Evolutionary conservation across 1,140 invertebrate genomes (phyloP).

Genomic region (Drosophila tristis): DNA sequence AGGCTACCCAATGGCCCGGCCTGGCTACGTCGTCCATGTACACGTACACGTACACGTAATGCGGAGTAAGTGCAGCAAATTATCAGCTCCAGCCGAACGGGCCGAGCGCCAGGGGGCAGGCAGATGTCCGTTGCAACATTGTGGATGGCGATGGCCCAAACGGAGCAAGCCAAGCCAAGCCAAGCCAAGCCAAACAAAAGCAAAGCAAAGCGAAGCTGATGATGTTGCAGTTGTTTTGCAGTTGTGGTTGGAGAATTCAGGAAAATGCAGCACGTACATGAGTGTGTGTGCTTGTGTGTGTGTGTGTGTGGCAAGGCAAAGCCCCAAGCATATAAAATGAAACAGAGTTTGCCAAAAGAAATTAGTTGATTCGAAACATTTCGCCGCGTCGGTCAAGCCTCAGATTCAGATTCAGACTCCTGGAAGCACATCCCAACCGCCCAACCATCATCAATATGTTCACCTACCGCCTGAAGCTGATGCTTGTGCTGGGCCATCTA

Average conservation of each 20-base stretch:
- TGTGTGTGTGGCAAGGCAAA: constrained; percentile 8
- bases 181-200: constrained; percentile 65
- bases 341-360: constrained; percentile 55
- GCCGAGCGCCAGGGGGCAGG: constrained; percentile 11
- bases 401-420: too few relatives aligned
- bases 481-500: constrained; percentile 52
- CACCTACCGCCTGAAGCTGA: constrained; percentile 40
- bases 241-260: constrained; percentile 65
- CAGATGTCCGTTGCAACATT: constrained; percentile 78
- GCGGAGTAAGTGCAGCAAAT: constrained; percentile 74
- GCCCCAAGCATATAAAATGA: constrained; percentile 65
- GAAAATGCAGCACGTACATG: constrained; percentile 55
- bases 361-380: constrained; percentile 78
- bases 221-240: constrained; percentile 6
- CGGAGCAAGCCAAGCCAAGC: constrained; percentile 21
- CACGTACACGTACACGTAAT: constrained; percentile 57
- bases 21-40: constrained; percentile 31
- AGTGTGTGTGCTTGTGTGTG: constrained; percentile 5
- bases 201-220: constrained; percentile 27
- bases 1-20: constrained; percentile 44
- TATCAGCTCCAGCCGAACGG: constrained; percentile 61
- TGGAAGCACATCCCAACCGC: background rate
- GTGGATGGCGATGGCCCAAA: constrained; percentile 19
- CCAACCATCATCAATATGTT: constrained; percentile 41
- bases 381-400: constrained; percentile 60